Evolutionary conservation across 2,888 invertebrate genomes (phyloP).

Genomic region (Lucinisca nassula): DNA sequence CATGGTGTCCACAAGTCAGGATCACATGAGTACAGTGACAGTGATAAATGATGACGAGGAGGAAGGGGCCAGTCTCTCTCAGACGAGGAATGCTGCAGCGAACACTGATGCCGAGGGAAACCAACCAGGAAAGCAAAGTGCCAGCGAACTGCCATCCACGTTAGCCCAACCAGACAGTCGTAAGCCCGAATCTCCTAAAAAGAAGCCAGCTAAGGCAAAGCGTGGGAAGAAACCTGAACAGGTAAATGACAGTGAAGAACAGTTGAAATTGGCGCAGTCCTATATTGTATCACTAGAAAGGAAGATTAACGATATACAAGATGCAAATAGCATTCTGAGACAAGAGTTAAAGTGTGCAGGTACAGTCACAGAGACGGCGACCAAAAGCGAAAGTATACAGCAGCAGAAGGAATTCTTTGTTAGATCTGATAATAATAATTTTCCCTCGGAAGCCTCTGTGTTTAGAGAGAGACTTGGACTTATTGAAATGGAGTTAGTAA

Average conservation of each 20-base stretch:
- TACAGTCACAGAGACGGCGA: not conserved
- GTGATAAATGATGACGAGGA: not conserved
- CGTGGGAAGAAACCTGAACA: not conserved
- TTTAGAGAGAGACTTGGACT: not conserved
- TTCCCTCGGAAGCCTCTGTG: not conserved
- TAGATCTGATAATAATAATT: not conserved
- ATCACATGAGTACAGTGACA: not conserved
- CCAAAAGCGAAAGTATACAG: not conserved
- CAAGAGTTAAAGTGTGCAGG: not conserved
- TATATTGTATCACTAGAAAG: not conserved
- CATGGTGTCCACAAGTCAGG: not conserved
- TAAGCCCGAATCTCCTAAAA: not conserved
- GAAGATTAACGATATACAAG: not conserved
- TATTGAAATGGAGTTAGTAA: not conserved
- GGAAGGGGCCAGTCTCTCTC: not conserved
- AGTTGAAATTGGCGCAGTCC: not conserved
- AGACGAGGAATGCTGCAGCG: not conserved
- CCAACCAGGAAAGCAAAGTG: not conserved
- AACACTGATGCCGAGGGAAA: not conserved
- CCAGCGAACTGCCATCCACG: not conserved
- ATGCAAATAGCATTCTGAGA: not conserved
- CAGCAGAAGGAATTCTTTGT: not conserved
- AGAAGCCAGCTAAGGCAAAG: not conserved
- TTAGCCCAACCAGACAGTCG: not conserved
- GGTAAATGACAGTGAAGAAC: not conserved